Percentiles rank a stretch among this genome's conserved stretches.
Evolutionary conservation across 2,888 invertebrate genomes (phyloP).

Genomic region (Cephus runcator): DNA sequence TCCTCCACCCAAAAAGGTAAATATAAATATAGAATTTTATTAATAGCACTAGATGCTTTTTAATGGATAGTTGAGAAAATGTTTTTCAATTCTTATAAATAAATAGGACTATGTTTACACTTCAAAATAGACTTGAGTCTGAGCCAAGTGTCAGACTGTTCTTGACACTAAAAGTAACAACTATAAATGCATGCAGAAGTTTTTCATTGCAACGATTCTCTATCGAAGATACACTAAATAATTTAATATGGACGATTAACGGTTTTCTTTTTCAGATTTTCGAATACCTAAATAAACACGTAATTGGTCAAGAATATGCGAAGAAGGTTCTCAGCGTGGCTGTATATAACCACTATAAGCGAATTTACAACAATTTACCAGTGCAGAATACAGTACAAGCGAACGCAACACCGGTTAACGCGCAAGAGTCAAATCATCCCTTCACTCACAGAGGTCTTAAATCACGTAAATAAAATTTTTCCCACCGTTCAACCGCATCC

Average conservation of each 20-base stretch:
- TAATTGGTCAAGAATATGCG: slow-evolving; percentile 96
- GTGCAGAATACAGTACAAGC: slow-evolving; percentile 53
- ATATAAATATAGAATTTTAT: slow-evolving; percentile 8
- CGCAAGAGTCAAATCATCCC: slow-evolving; percentile 75
- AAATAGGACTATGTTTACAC: neutral
- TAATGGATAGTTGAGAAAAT: neutral
- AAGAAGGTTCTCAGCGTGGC: slow-evolving; percentile 98
- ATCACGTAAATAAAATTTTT: slow-evolving; percentile 58
- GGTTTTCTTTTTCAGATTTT: slow-evolving; percentile 74
- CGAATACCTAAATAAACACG: slow-evolving; percentile 95
- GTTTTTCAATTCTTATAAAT: neutral
- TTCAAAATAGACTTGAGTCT: neutral
- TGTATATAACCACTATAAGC: slow-evolving; percentile 98
- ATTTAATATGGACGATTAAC: too few relatives aligned
- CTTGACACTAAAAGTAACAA: neutral
- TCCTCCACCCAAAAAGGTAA: slow-evolving; percentile 90
- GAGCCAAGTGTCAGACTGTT: neutral
- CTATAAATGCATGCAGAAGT: neutral
- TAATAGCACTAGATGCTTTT: neutral
- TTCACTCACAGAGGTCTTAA: slow-evolving; percentile 78
- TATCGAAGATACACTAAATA: too few relatives aligned
- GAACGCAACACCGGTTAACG: slow-evolving; percentile 59
- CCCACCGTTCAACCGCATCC: slow-evolving; percentile 8
- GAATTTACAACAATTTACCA: slow-evolving; percentile 93
- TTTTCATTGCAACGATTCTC: too few relatives aligned